Evolutionary conservation across 2,113 vertebrate species (phyloP).

Genomic region (Tychaedon coryphoeus): DNA sequence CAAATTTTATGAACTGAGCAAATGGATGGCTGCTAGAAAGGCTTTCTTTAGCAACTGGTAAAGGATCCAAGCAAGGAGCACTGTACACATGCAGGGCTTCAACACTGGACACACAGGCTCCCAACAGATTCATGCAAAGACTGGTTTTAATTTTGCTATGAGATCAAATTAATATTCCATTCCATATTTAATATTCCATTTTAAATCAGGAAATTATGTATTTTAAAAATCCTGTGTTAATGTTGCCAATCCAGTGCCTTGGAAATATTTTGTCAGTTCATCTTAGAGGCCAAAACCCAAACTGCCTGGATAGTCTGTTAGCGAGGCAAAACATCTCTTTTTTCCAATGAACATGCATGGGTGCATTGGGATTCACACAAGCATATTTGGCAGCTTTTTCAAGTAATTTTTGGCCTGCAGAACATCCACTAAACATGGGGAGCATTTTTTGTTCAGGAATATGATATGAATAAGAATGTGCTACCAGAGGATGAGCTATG

Average conservation of each 20-base stretch:
- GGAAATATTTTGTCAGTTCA: not conserved
- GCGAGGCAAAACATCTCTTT: slow-evolving; percentile 37
- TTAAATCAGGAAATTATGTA: not conserved
- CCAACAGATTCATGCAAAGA: not conserved
- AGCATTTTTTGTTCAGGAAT: slow-evolving; percentile 17
- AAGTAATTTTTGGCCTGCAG: slow-evolving; percentile 49
- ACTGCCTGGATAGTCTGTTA: slow-evolving; percentile 23
- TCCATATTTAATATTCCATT: not conserved
- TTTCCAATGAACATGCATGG: slow-evolving; percentile 8
- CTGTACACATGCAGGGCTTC: fast-evolving
- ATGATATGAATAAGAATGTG: slow-evolving; percentile 22
- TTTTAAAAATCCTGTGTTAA: not conserved
- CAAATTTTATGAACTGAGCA: not conserved
- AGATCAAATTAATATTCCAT: not conserved
- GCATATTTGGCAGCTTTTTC: slow-evolving; percentile 45
- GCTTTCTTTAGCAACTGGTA: not conserved
- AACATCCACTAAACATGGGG: not conserved
- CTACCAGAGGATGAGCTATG: not conserved
- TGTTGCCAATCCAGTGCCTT: not conserved
- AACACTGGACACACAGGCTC: not conserved
- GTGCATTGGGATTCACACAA: slow-evolving; percentile 17
- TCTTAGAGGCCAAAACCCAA: slow-evolving; percentile 12
- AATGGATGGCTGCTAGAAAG: not conserved
- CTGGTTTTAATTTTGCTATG: not conserved
- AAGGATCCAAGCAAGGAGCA: not conserved